Evolutionary conservation across 2,797 vertebrate genomes (phyloP), one percentile per base, ranked within the genome.

Genomic region (Sebastes hubbsi): DNA sequence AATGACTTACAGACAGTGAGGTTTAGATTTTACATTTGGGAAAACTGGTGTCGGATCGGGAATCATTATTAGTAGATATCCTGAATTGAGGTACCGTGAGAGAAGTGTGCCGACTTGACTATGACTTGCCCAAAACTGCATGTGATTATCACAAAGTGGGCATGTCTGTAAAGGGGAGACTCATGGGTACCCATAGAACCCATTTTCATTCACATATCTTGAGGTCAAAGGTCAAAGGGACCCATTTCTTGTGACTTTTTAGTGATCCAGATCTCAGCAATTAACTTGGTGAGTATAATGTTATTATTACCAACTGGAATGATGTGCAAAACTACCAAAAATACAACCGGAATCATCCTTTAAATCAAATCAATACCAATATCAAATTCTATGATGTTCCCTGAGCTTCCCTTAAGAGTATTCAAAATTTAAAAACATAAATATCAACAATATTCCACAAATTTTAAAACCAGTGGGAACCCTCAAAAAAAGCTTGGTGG

Each of bases 391-490:
- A 2, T 46, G 8, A 36, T 52, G 65, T 54, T 74, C 3, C 32
- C 46, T 9, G 18, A 18, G 16, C 8, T 75, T 55, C 46, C 0
- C 6, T 4, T 12, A 56, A 55, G 4, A 25, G 16, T 70, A 27
- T 22, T 30, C 14, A 71, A 52, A 27, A 16, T 34, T 49, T 8
- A 16, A 61, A 11, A 42, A 64, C 13, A 25, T 20, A 56, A 63
- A 71, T 64, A 25, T 38, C 6, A 60, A 78, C 4, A 60, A 61
- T 65, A 32, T 65, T 63, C 22, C n/a, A 62, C 14, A 70, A 82
- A 67, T 27, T 46, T 11, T 10, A 76, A 86, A 91, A 87, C 85
- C 83, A 86, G 90, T 91, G 92, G 92, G 93, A 92, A 93, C 92
- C 91, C 89, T 87, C 42, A 85, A 82, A 81, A 87, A 82, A 77